phyloP scores from a whole-genome alignment of 2,113 vertebrate species.

The Varanus komodoensis region DNA sequence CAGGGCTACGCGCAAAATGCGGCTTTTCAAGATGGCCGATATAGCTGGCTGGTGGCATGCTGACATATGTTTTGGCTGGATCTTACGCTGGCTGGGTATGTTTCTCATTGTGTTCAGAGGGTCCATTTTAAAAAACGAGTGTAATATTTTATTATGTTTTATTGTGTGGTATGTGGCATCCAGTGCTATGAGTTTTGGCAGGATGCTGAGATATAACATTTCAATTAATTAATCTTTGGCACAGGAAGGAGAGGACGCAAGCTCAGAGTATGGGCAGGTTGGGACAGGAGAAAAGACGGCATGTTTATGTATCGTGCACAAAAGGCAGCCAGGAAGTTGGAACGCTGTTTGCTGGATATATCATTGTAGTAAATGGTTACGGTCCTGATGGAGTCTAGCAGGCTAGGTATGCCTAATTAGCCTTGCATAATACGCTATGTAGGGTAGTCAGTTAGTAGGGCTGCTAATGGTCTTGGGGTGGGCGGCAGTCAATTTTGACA shows the following conservation, averaged over 20 bases:
- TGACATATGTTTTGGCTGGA: background rate
- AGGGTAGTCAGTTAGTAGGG: no score
- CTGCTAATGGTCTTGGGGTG: no score
- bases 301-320: background rate
- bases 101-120: background rate
- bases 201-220: background rate
- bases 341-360: no score
- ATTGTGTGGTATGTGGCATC: background rate
- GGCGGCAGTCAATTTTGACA: no score
- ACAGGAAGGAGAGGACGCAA: background rate
- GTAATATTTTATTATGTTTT: background rate
- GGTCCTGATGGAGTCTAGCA: no score
- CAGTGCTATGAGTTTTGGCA: background rate
- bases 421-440: no score
- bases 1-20: background rate
- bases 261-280: background rate
- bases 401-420: no score
- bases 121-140: background rate
- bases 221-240: background rate
- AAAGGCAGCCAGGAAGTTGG: background rate
- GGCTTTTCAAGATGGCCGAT: background rate
- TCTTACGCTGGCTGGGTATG: background rate
- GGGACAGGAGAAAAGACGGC: no score
- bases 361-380: no score
- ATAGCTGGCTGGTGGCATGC: background rate